Percentiles rank a stretch among this genome's conserved stretches.
Conservation (phyloP, 2,113 vertebrate genomes). For the Ptilorrhoa leucosticta region DNA sequence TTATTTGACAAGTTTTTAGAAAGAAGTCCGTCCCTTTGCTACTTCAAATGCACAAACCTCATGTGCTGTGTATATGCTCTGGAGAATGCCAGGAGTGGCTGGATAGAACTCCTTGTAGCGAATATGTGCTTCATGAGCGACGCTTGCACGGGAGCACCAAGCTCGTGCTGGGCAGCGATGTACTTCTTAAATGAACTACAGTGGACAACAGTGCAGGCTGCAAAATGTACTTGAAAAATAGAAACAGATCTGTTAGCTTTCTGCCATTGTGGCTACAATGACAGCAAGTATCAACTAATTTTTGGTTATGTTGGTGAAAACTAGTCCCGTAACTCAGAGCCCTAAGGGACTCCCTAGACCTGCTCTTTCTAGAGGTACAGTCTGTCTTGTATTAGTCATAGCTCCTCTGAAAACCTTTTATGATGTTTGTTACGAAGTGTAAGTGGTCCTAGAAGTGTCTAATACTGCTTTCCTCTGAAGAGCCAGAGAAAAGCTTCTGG, state of each 20-base stretch:
- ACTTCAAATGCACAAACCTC: not conserved
- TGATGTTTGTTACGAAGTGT: not conserved
- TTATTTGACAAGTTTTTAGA: not conserved
- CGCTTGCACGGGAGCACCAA: not conserved
- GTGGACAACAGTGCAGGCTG: not conserved
- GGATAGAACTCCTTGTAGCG: too few species aligned
- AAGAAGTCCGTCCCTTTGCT: not conserved
- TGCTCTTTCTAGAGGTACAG: not conserved
- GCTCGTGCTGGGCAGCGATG: not conserved
- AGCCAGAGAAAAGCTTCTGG: not conserved
- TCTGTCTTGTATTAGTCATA: not conserved
- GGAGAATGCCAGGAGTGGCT: not conserved
- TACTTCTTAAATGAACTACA: not conserved
- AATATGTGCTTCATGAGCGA: accelerated
- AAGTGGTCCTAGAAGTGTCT: not conserved
- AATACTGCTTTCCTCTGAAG: not conserved
- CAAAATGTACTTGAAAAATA: not conserved
- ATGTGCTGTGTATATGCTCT: not conserved
- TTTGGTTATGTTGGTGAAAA: not conserved
- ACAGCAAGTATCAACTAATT: not conserved
- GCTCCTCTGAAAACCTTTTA: not conserved
- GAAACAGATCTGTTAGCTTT: not conserved
- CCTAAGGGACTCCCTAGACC: not conserved
- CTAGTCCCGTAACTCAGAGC: not conserved
- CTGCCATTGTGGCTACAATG: accelerated